phyloP scores from a whole-genome alignment of 1,140 invertebrate species.

The Zaprionus ghesquierei region DNA sequence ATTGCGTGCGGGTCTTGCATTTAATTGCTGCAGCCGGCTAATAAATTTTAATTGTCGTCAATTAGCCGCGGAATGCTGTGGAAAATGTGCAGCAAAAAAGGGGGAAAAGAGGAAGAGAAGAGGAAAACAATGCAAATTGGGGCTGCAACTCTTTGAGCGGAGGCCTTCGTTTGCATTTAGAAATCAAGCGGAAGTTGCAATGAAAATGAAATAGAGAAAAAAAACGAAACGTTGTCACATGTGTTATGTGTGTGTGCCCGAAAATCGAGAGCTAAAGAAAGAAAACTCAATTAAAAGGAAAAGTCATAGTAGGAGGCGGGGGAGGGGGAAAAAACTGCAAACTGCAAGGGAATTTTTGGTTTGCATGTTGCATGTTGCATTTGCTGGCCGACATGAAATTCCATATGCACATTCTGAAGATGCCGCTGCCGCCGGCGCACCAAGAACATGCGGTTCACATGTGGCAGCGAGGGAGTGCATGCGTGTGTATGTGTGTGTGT shows the following conservation, averaged over 20 bases:
- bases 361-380: background rate
- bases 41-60: conserved; percentile 82
- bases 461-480: background rate
- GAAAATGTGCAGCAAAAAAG: conserved; percentile 32
- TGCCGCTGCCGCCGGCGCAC: background rate
- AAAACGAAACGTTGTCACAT: conserved; percentile 39
- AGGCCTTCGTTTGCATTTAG: conserved; percentile 54
- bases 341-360: background rate
- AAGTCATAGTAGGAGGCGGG: background rate
- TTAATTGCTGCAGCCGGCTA: conserved; percentile 81
- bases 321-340: background rate
- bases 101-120: background rate
- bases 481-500: conserved; percentile 37
- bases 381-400: background rate
- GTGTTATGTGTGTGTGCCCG: conserved; percentile 4
- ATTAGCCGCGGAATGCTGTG: conserved; percentile 75
- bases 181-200: conserved; percentile 53
- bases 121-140: conserved; percentile 43
- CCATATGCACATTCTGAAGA: background rate
- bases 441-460: background rate
- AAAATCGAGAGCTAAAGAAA: conserved; percentile 15
- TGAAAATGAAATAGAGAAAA: conserved; percentile 41
- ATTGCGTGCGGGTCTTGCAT: conserved; percentile 55
- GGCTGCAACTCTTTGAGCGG: conserved; percentile 28
- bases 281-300: conserved; percentile 34